Percentiles rank a stretch among this genome's conserved stretches.
phyloP scores from a whole-genome alignment of 2,113 vertebrate species.

The Oryzias javanicus region DNA sequence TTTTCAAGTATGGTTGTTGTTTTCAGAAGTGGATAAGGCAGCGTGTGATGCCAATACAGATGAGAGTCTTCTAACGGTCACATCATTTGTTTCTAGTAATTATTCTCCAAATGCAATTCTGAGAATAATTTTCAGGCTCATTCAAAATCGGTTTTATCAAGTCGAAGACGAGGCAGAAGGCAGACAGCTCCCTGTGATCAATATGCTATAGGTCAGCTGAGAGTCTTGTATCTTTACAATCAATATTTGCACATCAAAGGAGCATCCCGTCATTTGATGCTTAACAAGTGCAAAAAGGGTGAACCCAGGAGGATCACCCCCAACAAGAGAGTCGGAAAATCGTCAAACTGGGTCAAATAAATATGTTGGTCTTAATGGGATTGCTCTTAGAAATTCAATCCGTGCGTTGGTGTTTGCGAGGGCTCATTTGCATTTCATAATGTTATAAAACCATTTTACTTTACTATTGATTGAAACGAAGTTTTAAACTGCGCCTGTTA shows the following conservation, averaged over 20 bases:
- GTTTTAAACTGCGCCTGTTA: conserved; percentile 12
- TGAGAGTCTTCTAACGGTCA: conserved; percentile 9
- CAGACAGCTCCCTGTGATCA: conserved; percentile 59
- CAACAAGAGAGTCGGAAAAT: conserved; percentile 72
- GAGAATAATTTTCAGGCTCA: conserved; percentile 22
- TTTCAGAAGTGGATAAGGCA: conserved; percentile 3
- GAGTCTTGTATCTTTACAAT: conserved; percentile 71
- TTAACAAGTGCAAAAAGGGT: conserved; percentile 69
- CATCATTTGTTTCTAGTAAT: conserved; percentile 18
- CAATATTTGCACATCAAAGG: conserved; percentile 72
- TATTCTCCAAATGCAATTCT: conserved; percentile 23
- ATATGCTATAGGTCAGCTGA: conserved; percentile 72
- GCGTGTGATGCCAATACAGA: conserved; percentile 8
- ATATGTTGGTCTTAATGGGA: conserved; percentile 17
- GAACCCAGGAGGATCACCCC: conserved; percentile 62
- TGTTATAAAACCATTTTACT: conserved; percentile 24
- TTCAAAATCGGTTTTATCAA: conserved; percentile 62
- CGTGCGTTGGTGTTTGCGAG: neutral
- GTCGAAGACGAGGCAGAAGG: conserved; percentile 38
- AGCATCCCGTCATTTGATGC: conserved; percentile 61
- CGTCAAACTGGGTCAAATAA: conserved; percentile 71
- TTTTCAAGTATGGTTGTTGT: conserved; percentile 33
- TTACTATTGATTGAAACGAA: conserved; percentile 39
- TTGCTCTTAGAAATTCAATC: conserved; percentile 24
- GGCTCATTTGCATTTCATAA: conserved; percentile 34